Conservation (phyloP, 2,797 vertebrate species). For the Pangasius mekongensis region DNA sequence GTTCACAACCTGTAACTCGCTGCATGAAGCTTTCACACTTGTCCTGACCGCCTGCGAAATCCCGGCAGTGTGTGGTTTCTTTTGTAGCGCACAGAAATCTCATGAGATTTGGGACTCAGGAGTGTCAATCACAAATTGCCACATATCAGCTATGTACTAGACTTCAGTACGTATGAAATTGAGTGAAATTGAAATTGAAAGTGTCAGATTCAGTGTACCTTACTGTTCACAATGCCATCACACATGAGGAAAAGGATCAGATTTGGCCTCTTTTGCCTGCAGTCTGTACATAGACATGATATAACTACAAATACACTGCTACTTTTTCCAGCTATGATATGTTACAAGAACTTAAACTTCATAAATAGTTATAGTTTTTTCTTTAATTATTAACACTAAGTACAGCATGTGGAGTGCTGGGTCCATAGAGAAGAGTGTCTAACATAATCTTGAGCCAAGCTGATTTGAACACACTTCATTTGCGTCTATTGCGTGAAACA, state of each 20-base stretch:
- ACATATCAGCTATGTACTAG: neutral
- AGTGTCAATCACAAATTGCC: neutral
- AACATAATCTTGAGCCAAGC: neutral
- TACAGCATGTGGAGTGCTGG: neutral
- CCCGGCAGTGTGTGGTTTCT: neutral
- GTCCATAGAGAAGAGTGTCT: neutral
- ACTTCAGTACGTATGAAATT: neutral
- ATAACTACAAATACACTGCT: neutral
- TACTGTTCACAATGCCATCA: neutral
- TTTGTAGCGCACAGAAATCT: neutral
- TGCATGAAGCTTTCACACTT: neutral
- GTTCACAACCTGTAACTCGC: neutral
- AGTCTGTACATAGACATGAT: neutral
- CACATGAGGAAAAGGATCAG: neutral
- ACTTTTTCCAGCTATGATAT: neutral
- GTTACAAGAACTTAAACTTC: neutral
- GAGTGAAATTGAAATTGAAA: neutral
- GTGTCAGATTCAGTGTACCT: neutral
- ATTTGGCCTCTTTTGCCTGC: neutral
- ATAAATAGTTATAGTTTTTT: neutral
- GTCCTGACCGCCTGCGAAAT: neutral
- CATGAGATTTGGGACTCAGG: neutral
- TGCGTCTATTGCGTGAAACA: neutral
- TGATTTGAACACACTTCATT: neutral
- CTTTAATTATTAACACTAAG: neutral